phyloP scores from a whole-genome alignment of 2,797 vertebrate species.

The Botia kubotai region DNA sequence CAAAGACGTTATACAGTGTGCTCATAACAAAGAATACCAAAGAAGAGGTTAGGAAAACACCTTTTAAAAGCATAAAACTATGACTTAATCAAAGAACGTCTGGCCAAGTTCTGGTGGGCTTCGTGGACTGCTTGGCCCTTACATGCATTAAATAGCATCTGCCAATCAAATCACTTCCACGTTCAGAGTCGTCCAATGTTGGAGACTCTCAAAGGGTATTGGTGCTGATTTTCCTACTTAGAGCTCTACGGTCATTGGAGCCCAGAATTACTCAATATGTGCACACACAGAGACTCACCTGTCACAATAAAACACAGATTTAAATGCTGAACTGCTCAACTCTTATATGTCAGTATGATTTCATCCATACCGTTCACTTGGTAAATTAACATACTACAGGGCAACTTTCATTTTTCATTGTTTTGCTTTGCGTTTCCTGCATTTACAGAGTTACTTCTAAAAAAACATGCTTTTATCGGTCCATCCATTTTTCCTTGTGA shows the following conservation, averaged over 20 bases:
- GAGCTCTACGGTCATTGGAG: not conserved
- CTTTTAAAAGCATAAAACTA: conserved; percentile 10
- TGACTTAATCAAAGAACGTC: conserved; percentile 36
- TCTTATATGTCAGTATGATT: not conserved
- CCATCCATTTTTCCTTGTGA: not conserved
- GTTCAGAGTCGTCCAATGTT: conserved; percentile 1
- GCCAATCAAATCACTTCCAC: conserved; percentile 39
- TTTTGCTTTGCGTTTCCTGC: too few species aligned
- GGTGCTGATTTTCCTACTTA: not conserved
- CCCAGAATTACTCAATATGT: not conserved
- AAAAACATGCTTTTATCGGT: not conserved
- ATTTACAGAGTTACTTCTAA: too few species aligned
- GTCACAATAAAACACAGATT: not conserved
- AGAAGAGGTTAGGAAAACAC: conserved; percentile 20
- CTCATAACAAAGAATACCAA: not conserved
- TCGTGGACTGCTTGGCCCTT: conserved; percentile 12
- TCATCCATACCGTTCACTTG: not conserved
- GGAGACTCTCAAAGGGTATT: not conserved
- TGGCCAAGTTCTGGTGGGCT: conserved; percentile 32
- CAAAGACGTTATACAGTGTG: too few species aligned
- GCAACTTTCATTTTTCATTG: too few species aligned
- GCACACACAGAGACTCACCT: not conserved
- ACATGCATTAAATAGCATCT: conserved; percentile 29
- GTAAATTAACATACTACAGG: too few species aligned
- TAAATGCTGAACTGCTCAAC: not conserved